A percentile compares a stretch with the other conserved stretches of the same genome.
Conservation (phyloP, 2,888 invertebrate genomes). For the Unio pictorum region DNA sequence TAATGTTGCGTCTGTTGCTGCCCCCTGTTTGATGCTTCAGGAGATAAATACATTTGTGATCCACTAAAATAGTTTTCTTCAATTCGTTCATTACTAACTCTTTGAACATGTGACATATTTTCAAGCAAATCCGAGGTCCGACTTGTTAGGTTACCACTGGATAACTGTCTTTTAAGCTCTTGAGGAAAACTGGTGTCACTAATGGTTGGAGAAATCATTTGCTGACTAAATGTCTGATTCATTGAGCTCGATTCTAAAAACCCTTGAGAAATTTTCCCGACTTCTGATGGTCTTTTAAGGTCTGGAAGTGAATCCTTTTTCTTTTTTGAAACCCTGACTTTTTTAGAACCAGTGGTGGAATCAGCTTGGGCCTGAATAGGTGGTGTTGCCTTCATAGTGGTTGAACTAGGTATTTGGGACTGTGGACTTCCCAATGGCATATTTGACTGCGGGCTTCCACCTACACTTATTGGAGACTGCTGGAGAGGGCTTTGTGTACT, state of each 20-base stretch:
- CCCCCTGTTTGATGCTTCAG: too few species aligned
- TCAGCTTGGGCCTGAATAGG: slow-evolving; percentile 66
- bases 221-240: slow-evolving; percentile 10
- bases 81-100: too few species aligned
- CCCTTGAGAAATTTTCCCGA: too few species aligned
- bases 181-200: slow-evolving; percentile 3
- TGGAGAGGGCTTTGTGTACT: slow-evolving; percentile 46
- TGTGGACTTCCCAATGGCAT: slow-evolving; percentile 49
- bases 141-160: too few species aligned
- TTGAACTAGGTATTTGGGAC: slow-evolving; percentile 44
- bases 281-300: slow-evolving; percentile 13
- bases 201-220: slow-evolving; percentile 6
- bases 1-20: too few species aligned
- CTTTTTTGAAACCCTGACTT: slow-evolving; percentile 50
- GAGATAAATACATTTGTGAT: too few species aligned
- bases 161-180: too few species aligned
- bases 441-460: slow-evolving; percentile 42
- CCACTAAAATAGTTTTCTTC: too few species aligned
- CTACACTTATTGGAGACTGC: slow-evolving; percentile 48
- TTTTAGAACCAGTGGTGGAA: slow-evolving; percentile 67
- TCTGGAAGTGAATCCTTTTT: slow-evolving; percentile 28
- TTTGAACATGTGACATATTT: too few species aligned
- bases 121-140: too few species aligned
- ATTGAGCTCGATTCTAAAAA: not conserved
- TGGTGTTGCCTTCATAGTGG: slow-evolving; percentile 44